phyloP scores from a whole-genome alignment of 2,888 invertebrate species.

The Watsonalla cultraria region DNA sequence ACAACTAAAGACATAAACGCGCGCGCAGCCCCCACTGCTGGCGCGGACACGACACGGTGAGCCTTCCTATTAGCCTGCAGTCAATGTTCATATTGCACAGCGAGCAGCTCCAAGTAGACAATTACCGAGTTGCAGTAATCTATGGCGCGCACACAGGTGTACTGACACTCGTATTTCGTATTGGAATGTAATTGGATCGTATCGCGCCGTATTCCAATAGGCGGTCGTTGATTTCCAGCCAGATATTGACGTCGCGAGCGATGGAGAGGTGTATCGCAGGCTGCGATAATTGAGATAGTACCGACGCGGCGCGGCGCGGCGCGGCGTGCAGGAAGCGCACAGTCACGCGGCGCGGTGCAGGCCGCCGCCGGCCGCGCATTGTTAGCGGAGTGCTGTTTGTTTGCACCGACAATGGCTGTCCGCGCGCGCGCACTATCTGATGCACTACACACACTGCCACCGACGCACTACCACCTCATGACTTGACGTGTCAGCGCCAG shows the following conservation, averaged over 20 bases:
- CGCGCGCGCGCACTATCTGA: too few relatives aligned
- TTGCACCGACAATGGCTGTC: neutral
- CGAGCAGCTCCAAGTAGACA: neutral
- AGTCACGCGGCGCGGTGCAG: constrained; percentile 14
- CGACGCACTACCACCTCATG: too few relatives aligned
- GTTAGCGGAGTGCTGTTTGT: neutral
- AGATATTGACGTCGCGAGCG: constrained; percentile 14
- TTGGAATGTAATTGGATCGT: constrained; percentile 5
- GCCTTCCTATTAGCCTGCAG: neutral
- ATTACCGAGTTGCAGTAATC: neutral
- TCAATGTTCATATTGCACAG: neutral
- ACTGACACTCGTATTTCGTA: neutral
- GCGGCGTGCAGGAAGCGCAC: constrained; percentile 18
- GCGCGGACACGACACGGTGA: neutral
- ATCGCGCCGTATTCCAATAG: constrained; percentile 15
- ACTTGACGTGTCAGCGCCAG: too few relatives aligned
- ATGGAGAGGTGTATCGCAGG: constrained; percentile 13
- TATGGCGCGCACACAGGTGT: neutral
- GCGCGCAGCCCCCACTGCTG: constrained; percentile 1
- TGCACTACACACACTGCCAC: too few relatives aligned
- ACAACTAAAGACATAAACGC: constrained; percentile 30
- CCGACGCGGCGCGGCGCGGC: constrained; percentile 3
- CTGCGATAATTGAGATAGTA: constrained; percentile 23
- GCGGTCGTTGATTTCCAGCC: constrained; percentile 14
- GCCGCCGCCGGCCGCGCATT: constrained; percentile 3